Evolutionary conservation across 35 echinoderm and acorn worm species (phyloP), one percentile per base, ranked within the genome.

Genomic region (Stichopus chloronotus): DNA sequence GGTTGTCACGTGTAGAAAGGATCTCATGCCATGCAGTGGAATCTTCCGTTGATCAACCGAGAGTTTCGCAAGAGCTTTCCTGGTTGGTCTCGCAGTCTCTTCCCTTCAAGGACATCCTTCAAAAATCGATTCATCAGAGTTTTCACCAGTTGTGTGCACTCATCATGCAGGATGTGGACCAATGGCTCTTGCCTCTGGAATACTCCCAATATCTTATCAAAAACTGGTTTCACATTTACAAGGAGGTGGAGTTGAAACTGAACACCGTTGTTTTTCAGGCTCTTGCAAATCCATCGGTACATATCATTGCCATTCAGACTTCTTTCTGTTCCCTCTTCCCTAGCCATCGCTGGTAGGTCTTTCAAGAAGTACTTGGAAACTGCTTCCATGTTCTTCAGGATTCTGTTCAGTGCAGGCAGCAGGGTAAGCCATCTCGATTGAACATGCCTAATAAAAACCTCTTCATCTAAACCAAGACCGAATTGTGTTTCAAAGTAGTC

Each of bases 21-120:
- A 76, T 76, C 72, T 68, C 72, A 76, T 76, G 72, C 72, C 72
- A 76, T 76, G 72, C 72, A 76, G 72, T 76, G 72, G 72, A 76
- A 76, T 76, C 72, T 76, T 76, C 72, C 72, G 12, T 76, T 76
- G 72, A 76, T 76, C 72, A 76, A 76, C 72, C 5, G 14, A 20
- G 72, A 76, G 72, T 76, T 76, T 76, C 25, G 72, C 72, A 76
- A 76, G 72, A 16, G 72, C 72, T 76, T 6, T 76, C 12, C 72
- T 76, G 72, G 72, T 16, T 76, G 63, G 63, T 68, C 63, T 68
- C 63, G 17, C 63, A 68, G 63, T 17, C 63, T 68, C 63, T 68
- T 68, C 72, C 72, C 72, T 77, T 77, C 4, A 77, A 77, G 72
- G 72, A 77, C 72, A 77, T 77, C 72, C 72, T 77, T 77, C 72